Percentiles rank a stretch among this genome's conserved stretches.
Evolutionary conservation across 2,113 vertebrate genomes (phyloP).

Genomic region (Eclectus roratus): DNA sequence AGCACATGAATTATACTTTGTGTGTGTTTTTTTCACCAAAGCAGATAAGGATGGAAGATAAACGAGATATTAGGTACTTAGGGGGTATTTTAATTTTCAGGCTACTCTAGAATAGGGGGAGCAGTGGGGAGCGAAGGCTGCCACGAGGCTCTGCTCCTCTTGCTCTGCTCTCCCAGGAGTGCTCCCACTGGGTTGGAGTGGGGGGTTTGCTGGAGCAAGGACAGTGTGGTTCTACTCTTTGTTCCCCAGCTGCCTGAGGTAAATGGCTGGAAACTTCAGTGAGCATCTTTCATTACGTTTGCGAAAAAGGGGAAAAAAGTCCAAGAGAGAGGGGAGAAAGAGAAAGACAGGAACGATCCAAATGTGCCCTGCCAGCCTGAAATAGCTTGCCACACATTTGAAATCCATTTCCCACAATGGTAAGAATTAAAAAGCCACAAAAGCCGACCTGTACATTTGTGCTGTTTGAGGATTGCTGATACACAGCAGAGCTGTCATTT

Average conservation of each 20-base stretch:
- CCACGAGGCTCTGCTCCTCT: rapidly evolving
- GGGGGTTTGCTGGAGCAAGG: neutral
- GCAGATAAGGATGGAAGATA: neutral
- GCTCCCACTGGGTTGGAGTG: neutral
- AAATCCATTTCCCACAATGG: constrained; percentile 65
- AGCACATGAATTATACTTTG: neutral
- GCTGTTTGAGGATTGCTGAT: constrained; percentile 50
- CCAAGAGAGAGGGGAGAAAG: neutral
- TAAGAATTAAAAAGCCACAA: constrained; percentile 68
- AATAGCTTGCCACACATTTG: constrained; percentile 40
- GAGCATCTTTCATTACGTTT: constrained; percentile 24
- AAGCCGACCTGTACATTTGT: constrained; percentile 51
- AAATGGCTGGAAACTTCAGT: constrained; percentile 16
- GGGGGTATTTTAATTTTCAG: neutral
- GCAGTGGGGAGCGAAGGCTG: neutral
- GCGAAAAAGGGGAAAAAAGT: neutral
- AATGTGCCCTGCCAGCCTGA: constrained; percentile 38
- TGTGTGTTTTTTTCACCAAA: neutral
- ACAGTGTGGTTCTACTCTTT: neutral
- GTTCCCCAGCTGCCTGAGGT: neutral
- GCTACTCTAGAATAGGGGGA: rapidly evolving
- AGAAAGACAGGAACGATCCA: neutral
- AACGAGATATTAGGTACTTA: neutral
- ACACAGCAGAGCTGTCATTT: constrained; percentile 76
- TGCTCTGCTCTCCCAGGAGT: neutral